Percentiles rank a stretch among this genome's conserved stretches.
These are phyloP conservation scores for Drosophila sulfurigaster DNA, from an alignment of 1,140 invertebrate genomes.

Conservation along the genomic window DNA sequence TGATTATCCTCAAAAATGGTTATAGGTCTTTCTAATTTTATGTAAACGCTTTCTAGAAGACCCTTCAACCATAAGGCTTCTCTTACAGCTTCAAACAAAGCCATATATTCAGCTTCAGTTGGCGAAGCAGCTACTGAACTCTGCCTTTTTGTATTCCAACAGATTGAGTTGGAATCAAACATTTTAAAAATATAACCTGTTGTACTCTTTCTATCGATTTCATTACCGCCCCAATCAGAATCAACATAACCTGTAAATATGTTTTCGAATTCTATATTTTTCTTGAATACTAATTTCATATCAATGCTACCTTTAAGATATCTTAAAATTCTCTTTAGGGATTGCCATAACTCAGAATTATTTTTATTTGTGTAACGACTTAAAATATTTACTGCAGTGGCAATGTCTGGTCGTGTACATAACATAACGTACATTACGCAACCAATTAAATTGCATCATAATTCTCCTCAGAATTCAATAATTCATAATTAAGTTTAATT, in stretches of 20 bases:
- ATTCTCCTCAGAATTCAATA: background rate
- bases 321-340: constrained; percentile 43
- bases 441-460: background rate
- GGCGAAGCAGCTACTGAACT: constrained; percentile 5
- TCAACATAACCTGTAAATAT: constrained; percentile 50
- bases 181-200: constrained; percentile 61
- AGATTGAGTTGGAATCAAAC: constrained; percentile 20
- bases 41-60: background rate
- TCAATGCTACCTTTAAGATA: constrained; percentile 49
- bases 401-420: constrained; percentile 23
- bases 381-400: constrained; percentile 30
- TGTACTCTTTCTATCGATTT: constrained; percentile 54
- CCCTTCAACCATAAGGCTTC: no score
- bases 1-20: constrained; percentile 19
- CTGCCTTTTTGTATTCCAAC: constrained; percentile 12
- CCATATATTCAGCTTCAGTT: no score
- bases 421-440: constrained; percentile 9
- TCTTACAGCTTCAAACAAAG: constrained; percentile 4
- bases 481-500: constrained; percentile 1
- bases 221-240: constrained; percentile 57
- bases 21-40: background rate
- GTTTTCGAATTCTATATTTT: constrained; percentile 20
- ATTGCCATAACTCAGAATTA: constrained; percentile 39
- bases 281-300: constrained; percentile 36
- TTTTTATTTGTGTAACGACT: constrained; percentile 28